Conservation (phyloP, 2,113 vertebrate genomes). For the Pristiophorus japonicus region DNA sequence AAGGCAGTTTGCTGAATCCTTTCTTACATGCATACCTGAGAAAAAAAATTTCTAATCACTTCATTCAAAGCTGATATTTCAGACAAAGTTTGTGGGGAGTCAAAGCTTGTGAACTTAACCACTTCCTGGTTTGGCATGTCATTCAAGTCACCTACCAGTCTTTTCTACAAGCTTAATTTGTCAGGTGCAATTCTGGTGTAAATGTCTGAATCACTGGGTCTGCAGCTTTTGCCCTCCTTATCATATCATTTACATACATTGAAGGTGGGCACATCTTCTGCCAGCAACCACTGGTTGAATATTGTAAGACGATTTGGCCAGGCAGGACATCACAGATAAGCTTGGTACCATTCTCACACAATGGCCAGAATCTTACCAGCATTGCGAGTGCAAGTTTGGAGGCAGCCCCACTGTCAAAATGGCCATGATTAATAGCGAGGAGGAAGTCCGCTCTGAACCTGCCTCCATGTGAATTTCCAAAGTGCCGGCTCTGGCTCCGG, state of each 20-base stretch:
- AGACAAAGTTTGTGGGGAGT: neutral
- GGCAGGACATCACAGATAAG: neutral
- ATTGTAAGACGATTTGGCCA: neutral
- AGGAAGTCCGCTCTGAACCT: too few relatives aligned
- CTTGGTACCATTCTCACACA: neutral
- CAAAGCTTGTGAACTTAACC: neutral
- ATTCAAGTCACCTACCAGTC: neutral
- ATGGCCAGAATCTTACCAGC: too few relatives aligned
- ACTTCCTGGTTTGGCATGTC: neutral
- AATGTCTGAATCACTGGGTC: neutral
- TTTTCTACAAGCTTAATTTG: neutral
- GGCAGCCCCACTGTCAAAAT: too few relatives aligned
- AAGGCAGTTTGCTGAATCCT: neutral
- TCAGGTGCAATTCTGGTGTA: neutral
- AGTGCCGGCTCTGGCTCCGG: too few relatives aligned
- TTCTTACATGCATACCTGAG: neutral
- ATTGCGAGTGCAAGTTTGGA: too few relatives aligned
- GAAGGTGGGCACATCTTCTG: neutral
- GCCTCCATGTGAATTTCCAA: too few relatives aligned
- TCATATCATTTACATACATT: neutral
- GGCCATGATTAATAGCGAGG: too few relatives aligned
- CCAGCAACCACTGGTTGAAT: neutral
- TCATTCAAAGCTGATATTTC: neutral
- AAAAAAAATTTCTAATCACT: neutral
- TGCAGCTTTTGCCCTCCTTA: neutral